These are phyloP conservation scores for Pedicia rivosa DNA, from an alignment of 2,888 invertebrate genomes.

Conservation along the genomic window DNA sequence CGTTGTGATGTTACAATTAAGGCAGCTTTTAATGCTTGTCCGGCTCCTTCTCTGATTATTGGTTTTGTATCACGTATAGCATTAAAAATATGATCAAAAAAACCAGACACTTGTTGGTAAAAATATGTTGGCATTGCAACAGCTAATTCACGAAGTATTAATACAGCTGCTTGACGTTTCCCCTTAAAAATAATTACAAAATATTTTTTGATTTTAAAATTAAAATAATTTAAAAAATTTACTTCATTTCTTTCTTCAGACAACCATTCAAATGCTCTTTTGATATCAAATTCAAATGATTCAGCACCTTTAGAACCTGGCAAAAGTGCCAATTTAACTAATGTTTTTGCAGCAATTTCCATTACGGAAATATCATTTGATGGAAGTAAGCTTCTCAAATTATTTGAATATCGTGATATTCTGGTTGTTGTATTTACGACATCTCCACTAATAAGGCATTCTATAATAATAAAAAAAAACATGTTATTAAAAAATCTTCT, in stretches of 20 bases:
- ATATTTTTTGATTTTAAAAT: conserved; percentile 6
- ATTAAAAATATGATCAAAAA: conserved; percentile 86
- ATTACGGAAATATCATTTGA: conserved; percentile 85
- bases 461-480: conserved; percentile 32
- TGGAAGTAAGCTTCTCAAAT: conserved; percentile 74
- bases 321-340: conserved; percentile 80
- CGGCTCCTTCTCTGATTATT: conserved; percentile 81
- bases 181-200: too few species aligned
- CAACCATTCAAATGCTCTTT: conserved; percentile 90
- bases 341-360: conserved; percentile 90
- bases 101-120: conserved; percentile 83
- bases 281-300: conserved; percentile 96
- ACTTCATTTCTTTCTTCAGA: conserved; percentile 71
- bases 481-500: neutral
- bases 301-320: conserved; percentile 90
- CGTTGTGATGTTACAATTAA: conserved; percentile 89
- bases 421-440: conserved; percentile 81
- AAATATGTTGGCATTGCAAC: conserved; percentile 95
- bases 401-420: conserved; percentile 84
- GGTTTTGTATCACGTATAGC: conserved; percentile 85
- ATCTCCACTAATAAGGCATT: conserved; percentile 85
- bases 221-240: too few species aligned
- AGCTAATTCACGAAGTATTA: conserved; percentile 85
- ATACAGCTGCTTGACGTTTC: conserved; percentile 79
- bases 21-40: conserved; percentile 87